phyloP scores from a whole-genome alignment of 2,113 vertebrate genomes.

The Trogon melanurus region DNA sequence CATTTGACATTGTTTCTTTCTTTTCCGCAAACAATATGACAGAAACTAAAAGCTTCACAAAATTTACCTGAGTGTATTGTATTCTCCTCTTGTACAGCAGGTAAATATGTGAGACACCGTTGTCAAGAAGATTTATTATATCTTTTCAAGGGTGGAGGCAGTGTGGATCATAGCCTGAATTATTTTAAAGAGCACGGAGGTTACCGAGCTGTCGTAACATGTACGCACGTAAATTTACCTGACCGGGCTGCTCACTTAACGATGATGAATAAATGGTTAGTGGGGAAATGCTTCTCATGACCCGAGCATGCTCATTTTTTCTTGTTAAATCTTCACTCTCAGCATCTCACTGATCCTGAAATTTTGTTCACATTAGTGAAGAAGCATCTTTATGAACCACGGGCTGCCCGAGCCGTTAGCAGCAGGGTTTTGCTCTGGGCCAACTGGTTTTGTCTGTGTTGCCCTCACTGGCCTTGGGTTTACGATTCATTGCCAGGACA shows the following conservation, averaged over 20 bases:
- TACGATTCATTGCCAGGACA: background rate
- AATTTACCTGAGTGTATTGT: background rate
- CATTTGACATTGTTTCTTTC: background rate
- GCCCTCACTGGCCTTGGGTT: background rate
- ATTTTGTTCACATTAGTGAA: background rate
- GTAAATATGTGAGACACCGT: background rate
- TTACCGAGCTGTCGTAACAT: background rate
- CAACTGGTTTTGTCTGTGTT: background rate
- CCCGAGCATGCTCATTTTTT: background rate
- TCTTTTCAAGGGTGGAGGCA: background rate
- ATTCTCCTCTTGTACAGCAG: background rate
- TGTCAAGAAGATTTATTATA: slow-evolving; percentile 18
- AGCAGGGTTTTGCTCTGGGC: background rate
- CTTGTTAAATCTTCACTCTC: background rate
- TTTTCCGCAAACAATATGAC: background rate
- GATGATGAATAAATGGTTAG: background rate
- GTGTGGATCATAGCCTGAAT: background rate
- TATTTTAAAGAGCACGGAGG: background rate
- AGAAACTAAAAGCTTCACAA: background rate
- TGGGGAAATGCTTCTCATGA: background rate
- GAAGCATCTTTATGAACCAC: background rate
- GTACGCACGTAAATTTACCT: rapidly evolving
- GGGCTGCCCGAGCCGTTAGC: background rate
- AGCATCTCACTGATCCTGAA: background rate
- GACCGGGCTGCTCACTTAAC: background rate